Evolutionary conservation across 2,113 vertebrate genomes (phyloP), one percentile per base, ranked within the genome.

Genomic region (Malurus alboscapulatus): DNA sequence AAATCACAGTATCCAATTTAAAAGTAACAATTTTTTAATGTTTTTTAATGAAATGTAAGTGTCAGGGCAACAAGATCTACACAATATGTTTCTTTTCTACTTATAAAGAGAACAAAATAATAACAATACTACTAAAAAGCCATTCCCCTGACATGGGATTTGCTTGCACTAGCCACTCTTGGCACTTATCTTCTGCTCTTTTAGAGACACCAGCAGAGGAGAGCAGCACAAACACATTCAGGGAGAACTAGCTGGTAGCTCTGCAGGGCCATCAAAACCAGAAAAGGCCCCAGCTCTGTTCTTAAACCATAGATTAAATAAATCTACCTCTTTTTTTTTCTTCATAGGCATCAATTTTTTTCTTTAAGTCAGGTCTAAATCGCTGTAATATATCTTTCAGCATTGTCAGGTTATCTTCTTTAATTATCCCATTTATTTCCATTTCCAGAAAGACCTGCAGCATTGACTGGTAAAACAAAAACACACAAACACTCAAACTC

Each of bases 401-500:
- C 14, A 15, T 0, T 69, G 12, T 8, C 34, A 96, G 12, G 48
- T 95, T 10, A 69, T 89, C 89, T 69, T 96, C 93, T 80, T 71
- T 91, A 54, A 96, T 94, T 15, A 85, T 25, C 12, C 20, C 59
- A 17, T 68, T 66, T 59, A 26, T 67, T 90, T 96, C 95, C 96
- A 96, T 95, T 95, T 95, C 95, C 84, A 83, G 26, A 27, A 96
- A 80, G 44, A 96, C 27, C 47, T 77, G 69, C 87, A 96, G 29
- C 27, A 89, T 85, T 24, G 94, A 73, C 96, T 96, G 75, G 63
- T 51, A 71, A 77, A 94, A 92, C 54, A 93, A 91, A 93, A 90
- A n/a, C n/a, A 89, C 18, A 22, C 53, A 73, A 38, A 38, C 38
- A 93, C 25, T 19, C 48, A 87, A 78, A 65, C 9, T 95, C 77